phyloP scores from a whole-genome alignment of 2,797 vertebrate species.

The Emydoidea blandingii region DNA sequence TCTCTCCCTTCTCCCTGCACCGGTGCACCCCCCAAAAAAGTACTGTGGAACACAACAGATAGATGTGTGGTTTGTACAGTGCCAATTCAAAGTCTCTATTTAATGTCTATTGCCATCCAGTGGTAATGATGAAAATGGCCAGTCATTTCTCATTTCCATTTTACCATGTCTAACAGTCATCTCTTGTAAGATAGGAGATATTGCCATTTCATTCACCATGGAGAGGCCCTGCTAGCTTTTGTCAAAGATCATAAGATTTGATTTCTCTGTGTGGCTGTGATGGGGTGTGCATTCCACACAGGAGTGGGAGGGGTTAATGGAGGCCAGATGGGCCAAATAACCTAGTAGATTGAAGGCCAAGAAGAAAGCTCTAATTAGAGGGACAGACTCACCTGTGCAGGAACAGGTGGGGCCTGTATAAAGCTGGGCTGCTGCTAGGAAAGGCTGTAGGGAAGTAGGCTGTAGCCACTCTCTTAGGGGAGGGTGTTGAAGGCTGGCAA shows the following conservation, averaged over 20 bases:
- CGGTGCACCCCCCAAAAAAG: not conserved
- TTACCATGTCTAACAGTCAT: not conserved
- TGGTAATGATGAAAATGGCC: slow-evolving; percentile 70
- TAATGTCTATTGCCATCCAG: slow-evolving; percentile 81
- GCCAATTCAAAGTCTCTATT: slow-evolving; percentile 13
- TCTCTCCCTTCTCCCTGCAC: not conserved
- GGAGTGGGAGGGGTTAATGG: not conserved
- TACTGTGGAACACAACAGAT: not conserved
- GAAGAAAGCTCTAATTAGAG: not conserved
- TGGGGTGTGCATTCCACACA: not conserved
- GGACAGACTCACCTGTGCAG: not conserved
- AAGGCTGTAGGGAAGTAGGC: not conserved
- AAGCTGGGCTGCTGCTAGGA: not conserved
- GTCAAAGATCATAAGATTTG: accelerated
- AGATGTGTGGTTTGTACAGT: not conserved
- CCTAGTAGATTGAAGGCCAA: not conserved
- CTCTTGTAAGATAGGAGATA: not conserved
- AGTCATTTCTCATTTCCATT: slow-evolving; percentile 51
- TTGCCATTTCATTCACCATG: accelerated
- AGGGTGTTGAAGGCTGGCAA: not conserved
- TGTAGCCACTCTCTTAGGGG: not conserved
- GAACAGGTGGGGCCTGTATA: not conserved
- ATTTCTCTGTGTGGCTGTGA: not conserved
- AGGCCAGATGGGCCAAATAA: not conserved
- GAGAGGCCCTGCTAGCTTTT: accelerated